Conservation (phyloP, 2,113 vertebrate genomes). For the Semicossyphus pulcher region DNA sequence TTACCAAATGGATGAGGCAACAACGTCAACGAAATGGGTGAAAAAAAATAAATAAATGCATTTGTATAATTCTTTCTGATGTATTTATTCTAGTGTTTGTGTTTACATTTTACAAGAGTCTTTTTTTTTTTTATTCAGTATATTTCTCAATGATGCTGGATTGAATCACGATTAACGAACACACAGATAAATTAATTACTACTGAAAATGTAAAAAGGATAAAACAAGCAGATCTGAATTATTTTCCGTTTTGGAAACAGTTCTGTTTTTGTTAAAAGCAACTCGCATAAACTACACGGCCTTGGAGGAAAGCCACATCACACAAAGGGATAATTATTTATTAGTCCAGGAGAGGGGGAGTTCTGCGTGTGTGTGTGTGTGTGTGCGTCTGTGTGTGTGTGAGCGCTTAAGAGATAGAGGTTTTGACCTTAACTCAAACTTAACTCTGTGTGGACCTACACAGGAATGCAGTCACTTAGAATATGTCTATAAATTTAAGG, state of each 20-base stretch:
- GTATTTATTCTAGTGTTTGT: not conserved
- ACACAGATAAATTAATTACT: not conserved
- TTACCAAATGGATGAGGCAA: constrained; percentile 22
- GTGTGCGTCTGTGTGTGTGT: constrained; percentile 18
- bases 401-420: constrained; percentile 56
- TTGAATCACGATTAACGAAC: not conserved
- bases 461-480: constrained; percentile 65
- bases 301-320: constrained; percentile 68
- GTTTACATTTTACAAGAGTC: not conserved
- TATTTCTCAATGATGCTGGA: no score
- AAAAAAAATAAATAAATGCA: not conserved
- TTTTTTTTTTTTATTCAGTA: not conserved
- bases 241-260: constrained; percentile 22
- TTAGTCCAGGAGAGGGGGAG: constrained; percentile 48
- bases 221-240: constrained; percentile 1
- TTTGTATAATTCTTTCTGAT: not conserved
- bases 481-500: constrained; percentile 52
- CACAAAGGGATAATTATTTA: constrained; percentile 72
- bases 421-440: constrained; percentile 69
- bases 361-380: constrained; percentile 19
- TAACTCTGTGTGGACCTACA: constrained; percentile 57
- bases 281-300: constrained; percentile 41
- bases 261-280: constrained; percentile 44
- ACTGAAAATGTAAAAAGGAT: constrained; percentile 17
- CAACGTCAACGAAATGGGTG: not conserved